phyloP scores from a whole-genome alignment of 2,113 vertebrate genomes.

The Bungarus multicinctus region DNA sequence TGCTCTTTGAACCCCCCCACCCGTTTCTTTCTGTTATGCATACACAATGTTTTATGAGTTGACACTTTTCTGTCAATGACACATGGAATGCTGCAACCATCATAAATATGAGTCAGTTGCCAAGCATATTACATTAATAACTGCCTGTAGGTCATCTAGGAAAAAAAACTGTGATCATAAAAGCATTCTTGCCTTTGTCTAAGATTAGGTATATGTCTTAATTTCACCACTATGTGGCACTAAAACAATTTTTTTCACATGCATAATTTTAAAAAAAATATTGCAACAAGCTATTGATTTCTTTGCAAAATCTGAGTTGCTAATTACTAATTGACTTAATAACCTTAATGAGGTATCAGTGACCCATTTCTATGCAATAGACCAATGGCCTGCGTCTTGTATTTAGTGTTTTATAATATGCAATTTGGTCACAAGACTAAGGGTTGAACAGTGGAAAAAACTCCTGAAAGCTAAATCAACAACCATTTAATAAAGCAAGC shows the following conservation, averaged over 20 bases:
- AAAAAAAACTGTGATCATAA: rapidly evolving
- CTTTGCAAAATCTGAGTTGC: slow-evolving; percentile 13
- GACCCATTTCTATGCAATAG: background rate
- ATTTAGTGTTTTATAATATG: background rate
- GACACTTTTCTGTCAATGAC: background rate
- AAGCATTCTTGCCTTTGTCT: background rate
- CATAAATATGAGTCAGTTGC: background rate
- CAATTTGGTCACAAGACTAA: background rate
- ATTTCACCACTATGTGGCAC: slow-evolving; percentile 57
- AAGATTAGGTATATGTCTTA: background rate
- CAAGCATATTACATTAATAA: background rate
- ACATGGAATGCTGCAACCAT: background rate
- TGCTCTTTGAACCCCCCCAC: too few species aligned
- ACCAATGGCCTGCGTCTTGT: background rate
- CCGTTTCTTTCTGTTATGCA: too few species aligned
- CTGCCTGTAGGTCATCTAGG: background rate
- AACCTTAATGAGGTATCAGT: background rate
- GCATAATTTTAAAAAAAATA: background rate
- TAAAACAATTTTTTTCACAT: slow-evolving; percentile 54
- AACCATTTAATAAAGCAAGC: background rate
- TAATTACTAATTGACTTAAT: background rate
- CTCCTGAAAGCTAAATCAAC: background rate
- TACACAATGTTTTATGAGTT: too few species aligned
- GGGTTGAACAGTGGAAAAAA: background rate
- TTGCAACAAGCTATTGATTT: background rate